These are phyloP conservation scores for Neuroterus valhalla DNA, from an alignment of 1,140 invertebrate species.

Conservation along the genomic window DNA sequence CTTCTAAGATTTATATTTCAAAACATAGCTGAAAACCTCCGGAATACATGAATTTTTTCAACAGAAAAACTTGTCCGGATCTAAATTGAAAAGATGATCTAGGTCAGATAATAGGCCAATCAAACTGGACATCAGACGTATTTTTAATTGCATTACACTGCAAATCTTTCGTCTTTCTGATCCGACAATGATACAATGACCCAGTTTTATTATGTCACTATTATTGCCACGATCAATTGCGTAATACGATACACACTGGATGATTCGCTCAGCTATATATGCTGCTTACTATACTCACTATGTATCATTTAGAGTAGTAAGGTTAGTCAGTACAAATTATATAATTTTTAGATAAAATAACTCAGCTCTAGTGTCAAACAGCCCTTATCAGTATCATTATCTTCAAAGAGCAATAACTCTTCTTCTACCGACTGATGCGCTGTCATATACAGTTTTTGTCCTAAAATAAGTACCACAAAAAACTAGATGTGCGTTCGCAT, in stretches of 20 bases:
- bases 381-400: background rate
- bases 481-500: background rate
- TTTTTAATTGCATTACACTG: background rate
- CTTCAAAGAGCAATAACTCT: background rate
- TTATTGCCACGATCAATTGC: conserved; percentile 56
- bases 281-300: too few relatives aligned
- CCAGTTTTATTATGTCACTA: conserved; percentile 51
- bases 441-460: background rate
- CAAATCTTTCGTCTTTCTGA: background rate
- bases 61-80: background rate
- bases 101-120: background rate
- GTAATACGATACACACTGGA: conserved; percentile 47
- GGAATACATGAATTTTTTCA: background rate
- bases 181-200: conserved; percentile 57
- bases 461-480: background rate
- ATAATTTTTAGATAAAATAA: too few relatives aligned
- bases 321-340: too few relatives aligned
- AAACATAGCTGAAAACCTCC: background rate
- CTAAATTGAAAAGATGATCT: background rate
- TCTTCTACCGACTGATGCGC: background rate
- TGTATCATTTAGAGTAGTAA: too few relatives aligned
- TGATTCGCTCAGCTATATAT: conserved; percentile 39
- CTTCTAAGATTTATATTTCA: too few relatives aligned
- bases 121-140: background rate
- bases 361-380: too few relatives aligned